phyloP scores from a whole-genome alignment of 2,113 vertebrate species.

The Parotia lawesii region DNA sequence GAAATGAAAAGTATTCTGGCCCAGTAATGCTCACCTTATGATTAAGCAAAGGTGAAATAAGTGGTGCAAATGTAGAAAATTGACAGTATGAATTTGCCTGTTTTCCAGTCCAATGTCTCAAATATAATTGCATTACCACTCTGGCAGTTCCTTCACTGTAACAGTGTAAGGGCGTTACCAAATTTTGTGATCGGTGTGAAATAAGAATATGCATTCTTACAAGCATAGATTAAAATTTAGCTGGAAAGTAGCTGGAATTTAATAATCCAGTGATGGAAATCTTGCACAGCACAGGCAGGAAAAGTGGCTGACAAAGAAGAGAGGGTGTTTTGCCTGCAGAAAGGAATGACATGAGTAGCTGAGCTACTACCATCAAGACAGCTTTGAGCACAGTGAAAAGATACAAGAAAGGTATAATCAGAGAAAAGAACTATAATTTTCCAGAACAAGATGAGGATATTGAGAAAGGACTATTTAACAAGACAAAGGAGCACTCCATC shows the following conservation, averaged over 20 bases:
- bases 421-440: conserved; percentile 57
- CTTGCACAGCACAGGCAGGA: neutral
- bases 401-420: conserved; percentile 47
- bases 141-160: neutral
- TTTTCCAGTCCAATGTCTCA: neutral
- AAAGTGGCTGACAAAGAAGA: neutral
- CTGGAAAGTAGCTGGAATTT: neutral
- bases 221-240: neutral
- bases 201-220: neutral
- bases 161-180: neutral
- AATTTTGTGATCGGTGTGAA: neutral
- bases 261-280: neutral
- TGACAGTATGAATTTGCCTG: neutral
- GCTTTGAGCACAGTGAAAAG: conserved; percentile 30
- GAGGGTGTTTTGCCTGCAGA: conserved; percentile 20
- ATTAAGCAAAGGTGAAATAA: neutral
- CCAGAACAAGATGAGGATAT: neutral
- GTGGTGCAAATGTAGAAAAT: neutral
- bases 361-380: conserved; percentile 5
- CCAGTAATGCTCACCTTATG: neutral
- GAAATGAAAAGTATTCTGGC: neutral
- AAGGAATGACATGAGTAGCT: neutral
- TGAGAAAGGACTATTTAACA: conserved; percentile 14
- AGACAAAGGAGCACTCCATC: neutral
- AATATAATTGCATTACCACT: neutral